These are phyloP conservation scores for Pomacea maculata DNA, from an alignment of 1,140 invertebrate genomes.

Conservation along the genomic window DNA sequence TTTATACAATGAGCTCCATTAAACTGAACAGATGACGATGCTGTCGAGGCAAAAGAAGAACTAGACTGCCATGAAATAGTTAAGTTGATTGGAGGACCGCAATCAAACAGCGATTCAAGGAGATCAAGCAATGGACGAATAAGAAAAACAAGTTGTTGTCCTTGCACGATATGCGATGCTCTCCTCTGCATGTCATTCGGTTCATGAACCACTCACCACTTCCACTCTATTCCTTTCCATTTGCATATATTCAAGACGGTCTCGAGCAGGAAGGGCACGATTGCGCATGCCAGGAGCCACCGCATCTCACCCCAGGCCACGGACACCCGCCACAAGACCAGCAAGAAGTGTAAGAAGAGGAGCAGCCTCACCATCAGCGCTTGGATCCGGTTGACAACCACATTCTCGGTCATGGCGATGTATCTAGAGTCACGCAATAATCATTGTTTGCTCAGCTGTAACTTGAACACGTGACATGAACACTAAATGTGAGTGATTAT, in stretches of 20 bases:
- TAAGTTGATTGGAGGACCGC: not conserved
- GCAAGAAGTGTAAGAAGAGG: conserved; percentile 47
- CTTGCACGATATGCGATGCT: not conserved
- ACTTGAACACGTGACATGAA: not conserved
- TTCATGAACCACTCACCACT: conserved; percentile 41
- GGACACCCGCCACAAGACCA: conserved; percentile 51
- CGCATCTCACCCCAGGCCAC: conserved; percentile 33
- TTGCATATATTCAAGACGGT: conserved; percentile 41
- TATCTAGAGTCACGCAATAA: not conserved
- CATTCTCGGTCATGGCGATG: not conserved
- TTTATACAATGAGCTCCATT: too few species aligned
- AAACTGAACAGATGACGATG: too few species aligned
- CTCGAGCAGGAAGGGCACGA: conserved; percentile 46
- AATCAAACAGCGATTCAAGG: not conserved
- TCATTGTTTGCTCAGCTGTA: not conserved
- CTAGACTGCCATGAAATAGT: too few species aligned
- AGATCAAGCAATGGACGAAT: not conserved
- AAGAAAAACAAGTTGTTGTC: not conserved
- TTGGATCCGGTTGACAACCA: conserved; percentile 38
- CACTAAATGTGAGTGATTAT: too few species aligned
- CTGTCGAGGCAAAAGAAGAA: too few species aligned
- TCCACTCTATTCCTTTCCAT: conserved; percentile 53
- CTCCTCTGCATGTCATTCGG: not conserved
- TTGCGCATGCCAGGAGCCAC: conserved; percentile 45
- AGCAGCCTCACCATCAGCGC: conserved; percentile 47